These are phyloP conservation scores for Drosophila yooni DNA, from an alignment of 2,888 invertebrate genomes.

Conservation along the genomic window DNA sequence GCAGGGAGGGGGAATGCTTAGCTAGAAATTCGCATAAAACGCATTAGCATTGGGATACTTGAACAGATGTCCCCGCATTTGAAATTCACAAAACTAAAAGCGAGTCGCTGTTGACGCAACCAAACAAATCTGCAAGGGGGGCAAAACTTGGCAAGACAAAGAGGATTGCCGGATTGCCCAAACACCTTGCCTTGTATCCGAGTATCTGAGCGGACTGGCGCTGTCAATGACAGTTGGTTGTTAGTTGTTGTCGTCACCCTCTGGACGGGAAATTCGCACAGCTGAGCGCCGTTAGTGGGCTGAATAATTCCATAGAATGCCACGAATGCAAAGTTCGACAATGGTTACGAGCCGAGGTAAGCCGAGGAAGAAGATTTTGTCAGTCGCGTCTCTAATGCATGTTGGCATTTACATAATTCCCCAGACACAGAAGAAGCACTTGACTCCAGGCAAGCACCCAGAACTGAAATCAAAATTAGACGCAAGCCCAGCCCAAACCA, in stretches of 20 bases:
- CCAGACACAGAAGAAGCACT: constrained; percentile 59
- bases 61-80: constrained; percentile 84
- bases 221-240: constrained; percentile 71
- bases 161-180: constrained; percentile 54
- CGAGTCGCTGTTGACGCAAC: constrained; percentile 45
- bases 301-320: constrained; percentile 67
- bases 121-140: constrained; percentile 46
- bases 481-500: constrained; percentile 25
- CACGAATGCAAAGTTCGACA: constrained; percentile 45
- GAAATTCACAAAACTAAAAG: constrained; percentile 84
- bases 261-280: constrained; percentile 70
- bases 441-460: constrained; percentile 64
- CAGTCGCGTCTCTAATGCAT: constrained; percentile 71
- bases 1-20: neutral
- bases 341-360: constrained; percentile 48
- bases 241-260: constrained; percentile 63
- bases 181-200: constrained; percentile 61
- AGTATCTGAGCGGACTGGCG: constrained; percentile 41
- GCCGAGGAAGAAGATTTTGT: constrained; percentile 24
- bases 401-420: constrained; percentile 75
- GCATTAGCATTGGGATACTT: constrained; percentile 80
- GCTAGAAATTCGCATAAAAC: constrained; percentile 44
- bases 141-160: constrained; percentile 49
- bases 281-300: constrained; percentile 65
- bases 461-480: constrained; percentile 36